phyloP scores from a whole-genome alignment of 37 sponge, comb jelly and placozoan genomes.

The Spongilla lacustris region DNA sequence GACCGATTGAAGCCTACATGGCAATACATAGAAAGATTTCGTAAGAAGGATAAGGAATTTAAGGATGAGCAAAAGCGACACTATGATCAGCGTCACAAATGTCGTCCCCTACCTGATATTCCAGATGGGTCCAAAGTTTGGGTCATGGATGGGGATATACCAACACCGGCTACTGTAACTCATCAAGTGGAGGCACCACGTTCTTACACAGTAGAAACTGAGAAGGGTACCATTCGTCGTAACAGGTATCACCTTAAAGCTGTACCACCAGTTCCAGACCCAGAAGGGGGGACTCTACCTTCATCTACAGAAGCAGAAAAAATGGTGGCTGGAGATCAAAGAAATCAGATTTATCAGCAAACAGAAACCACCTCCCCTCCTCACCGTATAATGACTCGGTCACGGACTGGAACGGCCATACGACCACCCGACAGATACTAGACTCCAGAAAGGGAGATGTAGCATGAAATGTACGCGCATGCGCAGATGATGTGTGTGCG shows the following conservation, averaged over 20 bases:
- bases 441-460: no score
- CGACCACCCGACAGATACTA: no score
- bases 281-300: no score
- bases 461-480: no score
- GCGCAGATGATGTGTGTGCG: no score
- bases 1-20: background rate
- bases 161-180: conserved; percentile 8
- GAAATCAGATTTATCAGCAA: no score
- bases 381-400: no score
- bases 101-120: background rate
- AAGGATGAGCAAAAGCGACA: background rate
- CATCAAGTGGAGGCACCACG: background rate
- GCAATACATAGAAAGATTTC: background rate
- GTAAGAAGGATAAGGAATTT: background rate
- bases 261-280: no score
- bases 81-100: background rate
- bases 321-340: no score
- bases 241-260: background rate
- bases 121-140: background rate
- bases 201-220: conserved; percentile 30
- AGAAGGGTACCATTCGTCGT: background rate
- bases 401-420: no score
- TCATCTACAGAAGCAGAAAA: no score
- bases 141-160: background rate
- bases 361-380: no score